Evolutionary conservation across 2,797 vertebrate species (phyloP).

Genomic region (Oryzias sinensis): DNA sequence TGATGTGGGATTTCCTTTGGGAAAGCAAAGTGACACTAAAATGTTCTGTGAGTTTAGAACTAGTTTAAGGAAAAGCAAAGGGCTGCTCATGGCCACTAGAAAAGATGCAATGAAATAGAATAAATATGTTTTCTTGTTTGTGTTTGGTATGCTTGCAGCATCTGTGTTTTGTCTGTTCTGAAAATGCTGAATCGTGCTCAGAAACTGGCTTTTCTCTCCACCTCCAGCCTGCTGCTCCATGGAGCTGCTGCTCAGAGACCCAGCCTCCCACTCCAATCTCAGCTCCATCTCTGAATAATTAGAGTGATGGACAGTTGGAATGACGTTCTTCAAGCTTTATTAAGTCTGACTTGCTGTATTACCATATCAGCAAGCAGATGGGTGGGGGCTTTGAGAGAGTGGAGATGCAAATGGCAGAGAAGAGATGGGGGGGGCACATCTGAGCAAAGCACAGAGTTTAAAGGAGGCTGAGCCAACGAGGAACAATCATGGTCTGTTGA

Average conservation of each 20-base stretch:
- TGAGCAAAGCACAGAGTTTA: slow-evolving; percentile 13
- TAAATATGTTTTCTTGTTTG: no score
- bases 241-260: slow-evolving; percentile 60
- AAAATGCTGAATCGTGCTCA: slow-evolving; percentile 59
- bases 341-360: slow-evolving; percentile 67
- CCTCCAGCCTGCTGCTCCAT: slow-evolving; percentile 42
- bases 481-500: slow-evolving; percentile 19
- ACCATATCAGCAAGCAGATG: slow-evolving; percentile 60
- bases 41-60: no score
- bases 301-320: slow-evolving; percentile 74
- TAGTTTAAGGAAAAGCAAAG: no score
- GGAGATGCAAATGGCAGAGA: slow-evolving; percentile 52
- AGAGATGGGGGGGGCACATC: slow-evolving; percentile 2
- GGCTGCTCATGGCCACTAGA: no score
- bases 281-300: slow-evolving; percentile 76
- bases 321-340: slow-evolving; percentile 76
- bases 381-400: slow-evolving; percentile 26
- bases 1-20: no score
- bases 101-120: no score
- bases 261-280: slow-evolving; percentile 70
- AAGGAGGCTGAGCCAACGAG: slow-evolving; percentile 13
- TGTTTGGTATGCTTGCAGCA: no score
- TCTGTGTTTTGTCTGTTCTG: background rate
- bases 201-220: slow-evolving; percentile 40
- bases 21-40: no score